A percentile compares a stretch with the other conserved stretches of the same genome.
These are phyloP conservation scores for Drosophila aldrichi DNA, from an alignment of 2,888 invertebrate genomes.

Conservation along the genomic window DNA sequence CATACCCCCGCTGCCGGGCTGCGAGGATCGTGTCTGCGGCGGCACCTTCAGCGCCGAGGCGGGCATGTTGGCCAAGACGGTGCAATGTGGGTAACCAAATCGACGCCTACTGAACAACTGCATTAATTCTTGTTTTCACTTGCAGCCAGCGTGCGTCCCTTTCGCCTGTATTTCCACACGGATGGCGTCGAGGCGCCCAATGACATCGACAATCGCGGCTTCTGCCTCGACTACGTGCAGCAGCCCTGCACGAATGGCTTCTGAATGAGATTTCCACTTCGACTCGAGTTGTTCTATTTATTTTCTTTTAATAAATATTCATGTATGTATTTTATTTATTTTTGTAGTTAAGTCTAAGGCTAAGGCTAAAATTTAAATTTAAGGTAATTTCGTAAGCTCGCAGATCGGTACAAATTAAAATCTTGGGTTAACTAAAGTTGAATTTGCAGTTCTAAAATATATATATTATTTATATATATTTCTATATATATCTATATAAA, in stretches of 20 bases:
- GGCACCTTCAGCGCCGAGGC: conserved; percentile 92
- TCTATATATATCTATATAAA: conserved; percentile 22
- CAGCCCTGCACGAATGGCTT: conserved; percentile 91
- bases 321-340: conserved; percentile 62
- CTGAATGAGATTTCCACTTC: conserved; percentile 17
- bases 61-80: conserved; percentile 88
- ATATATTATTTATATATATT: not conserved
- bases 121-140: conserved; percentile 62
- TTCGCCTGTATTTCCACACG: conserved; percentile 91
- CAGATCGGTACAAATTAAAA: conserved; percentile 62
- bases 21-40: conserved; percentile 93
- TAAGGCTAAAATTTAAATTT: conserved; percentile 45
- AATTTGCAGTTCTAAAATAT: conserved; percentile 27
- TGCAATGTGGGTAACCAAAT: conserved; percentile 88
- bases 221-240: conserved; percentile 93
- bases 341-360: conserved; percentile 65
- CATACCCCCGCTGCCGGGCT: conserved; percentile 87
- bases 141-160: conserved; percentile 92
- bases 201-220: conserved; percentile 91
- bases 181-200: conserved; percentile 91
- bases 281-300: not conserved
- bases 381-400: conserved; percentile 57
- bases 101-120: too few relatives aligned
- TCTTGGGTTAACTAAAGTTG: conserved; percentile 18
- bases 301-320: conserved; percentile 55